A percentile compares a stretch with the other conserved stretches of the same genome.
Conservation (phyloP, 2,797 vertebrate species). For the Trichosurus vulpecula region DNA sequence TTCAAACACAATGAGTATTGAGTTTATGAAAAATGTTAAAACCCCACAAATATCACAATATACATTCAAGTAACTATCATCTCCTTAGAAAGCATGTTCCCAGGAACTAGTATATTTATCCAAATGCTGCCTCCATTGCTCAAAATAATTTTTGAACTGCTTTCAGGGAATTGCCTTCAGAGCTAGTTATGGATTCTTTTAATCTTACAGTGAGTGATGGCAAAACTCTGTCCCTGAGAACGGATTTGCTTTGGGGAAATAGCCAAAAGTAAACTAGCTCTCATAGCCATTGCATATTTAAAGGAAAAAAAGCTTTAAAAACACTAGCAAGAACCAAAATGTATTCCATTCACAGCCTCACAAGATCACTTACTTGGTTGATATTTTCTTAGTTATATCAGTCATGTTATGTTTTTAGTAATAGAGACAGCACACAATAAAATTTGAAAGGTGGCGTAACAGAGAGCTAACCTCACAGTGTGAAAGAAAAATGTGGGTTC, state of each 20-base stretch:
- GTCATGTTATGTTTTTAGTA: background rate
- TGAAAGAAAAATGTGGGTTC: background rate
- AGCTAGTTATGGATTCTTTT: slow-evolving; percentile 23
- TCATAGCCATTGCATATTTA: background rate
- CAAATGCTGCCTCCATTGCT: background rate
- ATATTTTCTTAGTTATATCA: background rate
- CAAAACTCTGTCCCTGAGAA: slow-evolving; percentile 26
- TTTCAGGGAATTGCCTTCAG: slow-evolving; percentile 1
- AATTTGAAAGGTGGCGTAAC: background rate
- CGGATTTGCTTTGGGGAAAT: slow-evolving; percentile 49
- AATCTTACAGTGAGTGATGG: background rate
- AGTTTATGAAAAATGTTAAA: background rate
- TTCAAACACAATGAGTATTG: background rate
- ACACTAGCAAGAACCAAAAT: background rate
- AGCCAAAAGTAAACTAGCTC: slow-evolving; percentile 32
- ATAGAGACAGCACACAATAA: background rate
- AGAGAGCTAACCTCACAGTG: background rate
- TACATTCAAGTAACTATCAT: background rate
- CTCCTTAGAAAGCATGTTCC: background rate
- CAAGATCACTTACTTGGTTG: background rate
- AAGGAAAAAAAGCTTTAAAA: background rate
- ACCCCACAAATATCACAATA: background rate
- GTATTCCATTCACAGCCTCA: background rate
- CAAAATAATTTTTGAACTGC: background rate
- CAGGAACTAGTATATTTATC: slow-evolving; percentile 13